These are phyloP conservation scores for Pseudomyrmex flavicornis DNA, from an alignment of 1,140 invertebrate species.

Conservation along the genomic window DNA sequence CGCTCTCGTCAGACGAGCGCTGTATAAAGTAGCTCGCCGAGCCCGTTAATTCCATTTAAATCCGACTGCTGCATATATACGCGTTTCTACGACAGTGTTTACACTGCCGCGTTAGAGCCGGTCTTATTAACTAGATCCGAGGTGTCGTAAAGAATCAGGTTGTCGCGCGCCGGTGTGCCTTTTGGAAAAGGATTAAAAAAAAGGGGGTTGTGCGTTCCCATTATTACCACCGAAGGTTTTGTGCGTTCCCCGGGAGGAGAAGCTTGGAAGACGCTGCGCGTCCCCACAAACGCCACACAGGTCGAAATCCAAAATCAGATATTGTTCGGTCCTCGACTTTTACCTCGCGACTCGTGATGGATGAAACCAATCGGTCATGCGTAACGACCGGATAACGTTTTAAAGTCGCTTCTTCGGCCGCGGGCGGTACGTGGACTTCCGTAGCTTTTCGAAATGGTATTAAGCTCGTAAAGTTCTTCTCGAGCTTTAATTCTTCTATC, in stretches of 20 bases:
- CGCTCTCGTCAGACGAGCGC: background rate
- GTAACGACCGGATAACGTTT: conserved; percentile 10
- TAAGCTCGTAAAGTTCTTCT: conserved; percentile 14
- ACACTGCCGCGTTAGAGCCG: conserved; percentile 16
- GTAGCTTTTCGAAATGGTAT: conserved; percentile 19
- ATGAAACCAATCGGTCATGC: conserved; percentile 69
- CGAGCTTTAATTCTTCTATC: too few relatives aligned
- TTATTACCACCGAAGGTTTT: conserved; percentile 12
- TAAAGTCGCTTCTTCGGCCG: background rate
- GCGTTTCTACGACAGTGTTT: conserved; percentile 22
- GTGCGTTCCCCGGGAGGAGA: background rate
- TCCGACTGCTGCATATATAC: background rate
- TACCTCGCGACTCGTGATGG: conserved; percentile 57
- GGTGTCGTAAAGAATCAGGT: conserved; percentile 47
- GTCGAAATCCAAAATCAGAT: conserved; percentile 63
- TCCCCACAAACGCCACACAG: conserved; percentile 60
- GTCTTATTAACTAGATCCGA: conserved; percentile 39
- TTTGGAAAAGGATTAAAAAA: conserved; percentile 12
- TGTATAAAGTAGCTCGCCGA: background rate
- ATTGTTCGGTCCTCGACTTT: conserved; percentile 54
- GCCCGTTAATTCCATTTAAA: background rate
- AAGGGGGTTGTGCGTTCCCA: background rate
- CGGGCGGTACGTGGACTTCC: conserved; percentile 18
- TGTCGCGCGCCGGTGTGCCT: conserved; percentile 30
- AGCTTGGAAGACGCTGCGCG: background rate